These are phyloP conservation scores for Malthinus flaveolus DNA, from an alignment of 2,888 invertebrate genomes.

Conservation along the genomic window DNA sequence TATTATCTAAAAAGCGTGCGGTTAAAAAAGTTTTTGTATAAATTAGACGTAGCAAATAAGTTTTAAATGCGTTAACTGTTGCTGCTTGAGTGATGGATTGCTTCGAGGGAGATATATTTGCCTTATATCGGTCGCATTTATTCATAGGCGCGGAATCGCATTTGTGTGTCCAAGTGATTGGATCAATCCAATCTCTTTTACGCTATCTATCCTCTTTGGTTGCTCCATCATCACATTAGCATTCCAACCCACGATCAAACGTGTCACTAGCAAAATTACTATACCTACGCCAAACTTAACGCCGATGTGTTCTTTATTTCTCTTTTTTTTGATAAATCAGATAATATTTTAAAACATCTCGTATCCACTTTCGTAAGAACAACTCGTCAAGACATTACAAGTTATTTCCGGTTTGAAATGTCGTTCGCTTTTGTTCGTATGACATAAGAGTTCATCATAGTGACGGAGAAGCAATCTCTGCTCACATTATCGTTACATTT, in stretches of 20 bases:
- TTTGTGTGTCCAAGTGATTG: conserved; percentile 47
- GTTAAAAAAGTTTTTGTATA: conserved; percentile 1
- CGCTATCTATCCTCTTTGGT: conserved; percentile 37
- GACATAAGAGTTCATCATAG: conserved; percentile 37
- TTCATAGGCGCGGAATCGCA: conserved; percentile 45
- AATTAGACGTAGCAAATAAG: conserved; percentile 7
- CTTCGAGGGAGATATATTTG: conserved; percentile 41
- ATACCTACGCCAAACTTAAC: conserved; percentile 6
- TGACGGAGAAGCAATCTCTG: conserved; percentile 34
- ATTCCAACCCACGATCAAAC: conserved; percentile 35
- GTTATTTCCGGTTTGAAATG: conserved; percentile 37
- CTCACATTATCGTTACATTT: conserved; percentile 35
- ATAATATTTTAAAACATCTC: conserved; percentile 21
- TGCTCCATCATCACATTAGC: conserved; percentile 40
- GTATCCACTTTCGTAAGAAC: conserved; percentile 39
- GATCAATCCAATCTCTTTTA: conserved; percentile 46
- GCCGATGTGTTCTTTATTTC: neutral
- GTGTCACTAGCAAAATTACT: conserved; percentile 36
- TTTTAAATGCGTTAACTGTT: conserved; percentile 35
- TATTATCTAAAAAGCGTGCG: too few relatives aligned
- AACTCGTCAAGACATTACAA: conserved; percentile 37
- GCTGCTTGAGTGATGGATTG: conserved; percentile 37
- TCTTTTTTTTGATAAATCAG: too few relatives aligned
- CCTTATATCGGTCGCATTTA: conserved; percentile 46
- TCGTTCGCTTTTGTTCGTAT: conserved; percentile 36